phyloP scores from a whole-genome alignment of 2,113 vertebrate genomes.

The Cyprinus carpio region DNA sequence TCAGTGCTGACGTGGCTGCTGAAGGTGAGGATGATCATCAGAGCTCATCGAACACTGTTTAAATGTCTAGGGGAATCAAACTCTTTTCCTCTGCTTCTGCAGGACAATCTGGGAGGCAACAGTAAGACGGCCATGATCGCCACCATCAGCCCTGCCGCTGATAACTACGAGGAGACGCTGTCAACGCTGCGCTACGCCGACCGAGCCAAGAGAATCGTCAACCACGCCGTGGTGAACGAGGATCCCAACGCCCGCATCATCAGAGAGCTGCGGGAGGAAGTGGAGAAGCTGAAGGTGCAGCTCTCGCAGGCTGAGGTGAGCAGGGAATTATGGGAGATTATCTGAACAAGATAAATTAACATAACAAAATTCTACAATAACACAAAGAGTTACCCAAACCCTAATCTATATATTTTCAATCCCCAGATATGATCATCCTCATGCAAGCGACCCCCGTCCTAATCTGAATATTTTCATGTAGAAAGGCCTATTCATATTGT shows the following conservation, averaged over 20 bases:
- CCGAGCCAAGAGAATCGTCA: slow-evolving; percentile 95
- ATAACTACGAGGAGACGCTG: slow-evolving; percentile 98
- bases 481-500: too few relatives aligned
- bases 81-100: slow-evolving; percentile 5
- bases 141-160: slow-evolving; percentile 94
- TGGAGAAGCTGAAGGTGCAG: slow-evolving; percentile 93
- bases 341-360: not conserved
- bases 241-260: slow-evolving; percentile 98
- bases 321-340: not conserved
- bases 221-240: slow-evolving; percentile 95
- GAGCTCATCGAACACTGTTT: not conserved
- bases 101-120: slow-evolving; percentile 98
- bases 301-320: slow-evolving; percentile 94
- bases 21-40: slow-evolving; percentile 79
- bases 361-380: too few relatives aligned
- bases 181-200: slow-evolving; percentile 95
- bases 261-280: slow-evolving; percentile 93
- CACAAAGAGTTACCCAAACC: too few relatives aligned
- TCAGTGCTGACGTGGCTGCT: slow-evolving; percentile 98
- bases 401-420: too few relatives aligned
- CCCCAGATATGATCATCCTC: not conserved
- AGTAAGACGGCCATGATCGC: slow-evolving; percentile 99
- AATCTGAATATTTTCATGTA: not conserved
- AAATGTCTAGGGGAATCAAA: not conserved
- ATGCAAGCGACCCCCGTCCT: not conserved